Conservation (phyloP, 2,113 vertebrate genomes). For the Crypturellus undulatus region DNA sequence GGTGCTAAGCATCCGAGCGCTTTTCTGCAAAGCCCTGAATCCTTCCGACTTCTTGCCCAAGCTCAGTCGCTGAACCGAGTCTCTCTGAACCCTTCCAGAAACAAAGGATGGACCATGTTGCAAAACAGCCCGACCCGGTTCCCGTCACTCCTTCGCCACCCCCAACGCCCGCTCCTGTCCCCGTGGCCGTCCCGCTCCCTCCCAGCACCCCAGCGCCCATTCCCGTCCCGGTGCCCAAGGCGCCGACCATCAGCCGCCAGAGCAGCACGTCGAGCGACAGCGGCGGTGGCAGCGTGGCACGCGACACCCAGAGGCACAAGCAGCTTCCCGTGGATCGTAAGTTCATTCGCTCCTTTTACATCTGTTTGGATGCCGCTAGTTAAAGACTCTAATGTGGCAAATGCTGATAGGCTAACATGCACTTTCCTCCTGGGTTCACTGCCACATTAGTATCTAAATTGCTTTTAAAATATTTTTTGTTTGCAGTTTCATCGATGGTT, state of each 20-base stretch:
- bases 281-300: constrained; percentile 67
- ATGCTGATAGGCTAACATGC: background rate
- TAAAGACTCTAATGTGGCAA: background rate
- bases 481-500: accelerated
- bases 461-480: background rate
- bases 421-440: background rate
- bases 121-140: constrained; percentile 62
- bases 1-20: background rate
- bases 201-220: constrained; percentile 71
- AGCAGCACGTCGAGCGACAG: constrained; percentile 86
- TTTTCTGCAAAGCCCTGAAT: background rate
- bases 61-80: accelerated
- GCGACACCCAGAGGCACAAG: constrained; percentile 81
- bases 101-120: constrained; percentile 82
- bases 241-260: constrained; percentile 77
- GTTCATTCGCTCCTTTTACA: constrained; percentile 25
- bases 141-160: constrained; percentile 77
- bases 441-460: accelerated
- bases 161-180: constrained; percentile 72
- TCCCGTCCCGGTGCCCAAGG: constrained; percentile 65
- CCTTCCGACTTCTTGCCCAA: accelerated
- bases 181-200: constrained; percentile 71
- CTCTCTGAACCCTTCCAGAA: constrained; percentile 79
- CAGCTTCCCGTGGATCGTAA: constrained; percentile 78
- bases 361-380: background rate